Evolutionary conservation across 2,888 invertebrate genomes (phyloP).

Genomic region (Sacculina carcini): DNA sequence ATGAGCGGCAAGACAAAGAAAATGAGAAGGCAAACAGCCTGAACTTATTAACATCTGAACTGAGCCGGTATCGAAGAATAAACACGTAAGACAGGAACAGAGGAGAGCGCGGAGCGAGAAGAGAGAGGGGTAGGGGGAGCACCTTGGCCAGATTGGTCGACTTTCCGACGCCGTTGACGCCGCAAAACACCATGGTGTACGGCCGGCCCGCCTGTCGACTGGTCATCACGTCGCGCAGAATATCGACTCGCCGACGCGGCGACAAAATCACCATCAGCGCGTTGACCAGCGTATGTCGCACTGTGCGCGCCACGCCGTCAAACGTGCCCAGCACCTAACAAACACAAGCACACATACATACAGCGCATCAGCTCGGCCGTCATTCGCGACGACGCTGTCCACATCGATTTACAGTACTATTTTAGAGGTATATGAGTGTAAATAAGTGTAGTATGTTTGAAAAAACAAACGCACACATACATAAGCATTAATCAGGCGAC

Average conservation of each 20-base stretch:
- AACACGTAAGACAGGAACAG: background rate
- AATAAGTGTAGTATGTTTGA: too few relatives aligned
- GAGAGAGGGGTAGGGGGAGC: constrained; percentile 3
- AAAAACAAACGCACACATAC: too few relatives aligned
- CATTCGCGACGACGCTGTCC: too few relatives aligned
- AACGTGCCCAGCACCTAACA: constrained; percentile 50
- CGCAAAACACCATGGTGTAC: constrained; percentile 88
- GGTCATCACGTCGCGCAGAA: constrained; percentile 80
- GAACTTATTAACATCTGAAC: too few relatives aligned
- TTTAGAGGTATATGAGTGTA: background rate
- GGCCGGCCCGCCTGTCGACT: constrained; percentile 54
- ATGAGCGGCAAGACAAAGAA: too few relatives aligned
- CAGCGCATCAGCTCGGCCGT: too few relatives aligned
- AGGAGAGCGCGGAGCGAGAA: background rate
- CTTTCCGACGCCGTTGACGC: constrained; percentile 96
- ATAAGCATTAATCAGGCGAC: too few relatives aligned
- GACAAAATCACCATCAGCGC: constrained; percentile 79
- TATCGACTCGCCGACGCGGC: constrained; percentile 80
- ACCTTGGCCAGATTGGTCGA: constrained; percentile 91
- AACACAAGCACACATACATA: background rate
- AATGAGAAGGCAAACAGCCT: too few relatives aligned
- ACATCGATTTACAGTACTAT: background rate
- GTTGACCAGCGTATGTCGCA: constrained; percentile 63
- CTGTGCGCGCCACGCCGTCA: constrained; percentile 63
- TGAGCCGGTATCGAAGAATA: background rate